phyloP scores from a whole-genome alignment of 2,888 invertebrate species.

The Drosophila nigritarsus region DNA sequence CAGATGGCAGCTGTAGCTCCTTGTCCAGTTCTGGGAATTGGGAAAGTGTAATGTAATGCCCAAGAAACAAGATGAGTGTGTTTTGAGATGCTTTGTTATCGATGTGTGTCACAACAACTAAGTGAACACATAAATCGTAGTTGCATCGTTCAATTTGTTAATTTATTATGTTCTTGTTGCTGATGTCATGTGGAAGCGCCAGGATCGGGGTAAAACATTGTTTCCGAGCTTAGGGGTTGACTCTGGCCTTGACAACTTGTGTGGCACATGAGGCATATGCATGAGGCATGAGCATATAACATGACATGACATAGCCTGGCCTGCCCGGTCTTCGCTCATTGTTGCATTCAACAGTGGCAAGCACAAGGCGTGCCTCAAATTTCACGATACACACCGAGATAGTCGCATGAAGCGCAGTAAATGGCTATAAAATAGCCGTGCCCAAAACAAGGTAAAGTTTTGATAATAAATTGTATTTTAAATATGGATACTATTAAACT shows the following conservation, averaged over 20 bases:
- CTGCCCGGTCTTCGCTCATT: slow-evolving; percentile 30
- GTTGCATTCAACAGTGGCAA: slow-evolving; percentile 30
- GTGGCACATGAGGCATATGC: slow-evolving; percentile 27
- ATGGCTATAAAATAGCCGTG: slow-evolving; percentile 7
- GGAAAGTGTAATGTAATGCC: slow-evolving; percentile 41
- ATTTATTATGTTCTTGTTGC: slow-evolving; percentile 46
- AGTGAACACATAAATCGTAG: slow-evolving; percentile 37
- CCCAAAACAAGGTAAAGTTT: neutral
- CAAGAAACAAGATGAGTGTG: slow-evolving; percentile 28
- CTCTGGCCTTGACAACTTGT: slow-evolving; percentile 46
- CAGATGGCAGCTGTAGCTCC: slow-evolving; percentile 27
- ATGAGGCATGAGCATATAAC: slow-evolving; percentile 26
- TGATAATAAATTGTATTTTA: neutral
- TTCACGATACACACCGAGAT: slow-evolving; percentile 15
- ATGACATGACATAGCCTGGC: slow-evolving; percentile 32
- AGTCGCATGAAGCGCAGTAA: neutral
- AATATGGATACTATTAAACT: neutral
- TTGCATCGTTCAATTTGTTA: slow-evolving; percentile 33
- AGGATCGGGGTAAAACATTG: slow-evolving; percentile 25
- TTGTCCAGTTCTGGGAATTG: slow-evolving; percentile 35
- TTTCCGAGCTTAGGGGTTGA: slow-evolving; percentile 31
- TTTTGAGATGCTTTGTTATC: slow-evolving; percentile 59
- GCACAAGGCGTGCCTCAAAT: slow-evolving; percentile 45
- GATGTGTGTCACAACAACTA: slow-evolving; percentile 63
- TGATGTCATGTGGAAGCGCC: slow-evolving; percentile 48